phyloP scores from a whole-genome alignment of 2,888 invertebrate genomes.

The Dicranocentrus wangi region DNA sequence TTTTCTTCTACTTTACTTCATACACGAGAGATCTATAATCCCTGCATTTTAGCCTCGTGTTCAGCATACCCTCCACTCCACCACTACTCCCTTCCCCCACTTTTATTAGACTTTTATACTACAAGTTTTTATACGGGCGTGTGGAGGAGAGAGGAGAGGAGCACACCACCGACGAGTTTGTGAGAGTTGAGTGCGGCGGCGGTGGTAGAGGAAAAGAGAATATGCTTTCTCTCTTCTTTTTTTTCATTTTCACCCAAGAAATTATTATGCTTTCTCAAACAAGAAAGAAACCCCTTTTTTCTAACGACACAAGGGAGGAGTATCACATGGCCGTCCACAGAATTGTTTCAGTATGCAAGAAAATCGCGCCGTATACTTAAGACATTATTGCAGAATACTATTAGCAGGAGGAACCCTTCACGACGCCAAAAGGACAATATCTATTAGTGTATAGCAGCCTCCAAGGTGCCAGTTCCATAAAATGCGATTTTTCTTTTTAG shows the following conservation, averaged over 20 bases:
- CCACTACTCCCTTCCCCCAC: neutral
- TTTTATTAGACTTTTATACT: neutral
- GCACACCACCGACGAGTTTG: no score
- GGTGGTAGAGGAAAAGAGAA: neutral
- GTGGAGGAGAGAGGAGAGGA: neutral
- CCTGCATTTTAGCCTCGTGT: conserved; percentile 5
- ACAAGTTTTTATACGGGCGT: no score
- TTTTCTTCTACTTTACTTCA: neutral
- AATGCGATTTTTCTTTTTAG: conserved; percentile 19
- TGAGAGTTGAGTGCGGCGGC: no score
- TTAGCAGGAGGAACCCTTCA: conserved; percentile 19
- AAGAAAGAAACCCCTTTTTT: neutral
- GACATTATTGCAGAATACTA: conserved; percentile 18
- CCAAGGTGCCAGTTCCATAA: conserved; percentile 39
- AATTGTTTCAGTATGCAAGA: conserved; percentile 11
- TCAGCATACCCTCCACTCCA: no score
- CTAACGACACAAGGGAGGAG: neutral
- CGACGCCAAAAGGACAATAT: conserved; percentile 36
- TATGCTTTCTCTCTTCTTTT: conserved; percentile 10
- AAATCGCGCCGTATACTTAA: neutral
- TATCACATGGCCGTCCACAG: neutral
- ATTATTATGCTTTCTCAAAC: neutral
- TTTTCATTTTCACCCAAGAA: neutral
- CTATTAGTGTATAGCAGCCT: conserved; percentile 42
- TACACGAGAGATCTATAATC: conserved; percentile 17